Evolutionary conservation across 2,113 vertebrate species (phyloP), one percentile per base, ranked within the genome.

Genomic region (Coptodon bakossiorum): DNA sequence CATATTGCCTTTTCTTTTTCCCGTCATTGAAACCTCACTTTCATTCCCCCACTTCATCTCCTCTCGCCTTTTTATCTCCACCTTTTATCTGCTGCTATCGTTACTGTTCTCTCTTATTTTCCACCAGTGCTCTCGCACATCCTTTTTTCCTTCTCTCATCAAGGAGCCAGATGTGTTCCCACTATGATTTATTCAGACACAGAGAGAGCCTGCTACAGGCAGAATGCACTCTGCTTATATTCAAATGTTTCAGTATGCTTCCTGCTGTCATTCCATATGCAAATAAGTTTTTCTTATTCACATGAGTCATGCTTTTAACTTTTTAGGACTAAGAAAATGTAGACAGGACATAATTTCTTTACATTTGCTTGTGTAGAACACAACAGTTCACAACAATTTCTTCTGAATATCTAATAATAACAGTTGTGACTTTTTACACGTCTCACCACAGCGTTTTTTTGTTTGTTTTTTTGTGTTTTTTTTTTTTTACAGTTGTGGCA

Each of bases 131-230:
- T 83, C 27, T 38, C 10, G 3, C 29, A 82, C 52, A 24, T 34
- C 61, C 78, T 59, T 40, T 84, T 76, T 80, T 31, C 40, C 73
- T 38, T 82, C 76, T 86, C 86, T 91, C 88, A 84, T 90, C 83
- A 68, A 93, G 92, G 86, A 94, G 88, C 86, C 92, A 96, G 89
- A 94, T 95, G 92, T 91, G 91, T 87, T 95, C 86, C 57, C 83
- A 82, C 85, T 92, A 94, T 95, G 92, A 95, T 91, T 94, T 93
- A 95, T 96, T 94, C 90, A 95, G 86, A 91, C 86, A 81, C 91
- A 91, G 88, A 91, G 89, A 29, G 86, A 85, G 40, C 76, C 59
- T 88, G 89, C 94, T 94, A 86, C 87, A 38, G 92, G 93, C 90
- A 68, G 57, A 90, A 86, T 80, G 82, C 88, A 84, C 89, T 89